Conservation (phyloP, 1,140 invertebrate species). For the Doryteuthis pealeii region DNA sequence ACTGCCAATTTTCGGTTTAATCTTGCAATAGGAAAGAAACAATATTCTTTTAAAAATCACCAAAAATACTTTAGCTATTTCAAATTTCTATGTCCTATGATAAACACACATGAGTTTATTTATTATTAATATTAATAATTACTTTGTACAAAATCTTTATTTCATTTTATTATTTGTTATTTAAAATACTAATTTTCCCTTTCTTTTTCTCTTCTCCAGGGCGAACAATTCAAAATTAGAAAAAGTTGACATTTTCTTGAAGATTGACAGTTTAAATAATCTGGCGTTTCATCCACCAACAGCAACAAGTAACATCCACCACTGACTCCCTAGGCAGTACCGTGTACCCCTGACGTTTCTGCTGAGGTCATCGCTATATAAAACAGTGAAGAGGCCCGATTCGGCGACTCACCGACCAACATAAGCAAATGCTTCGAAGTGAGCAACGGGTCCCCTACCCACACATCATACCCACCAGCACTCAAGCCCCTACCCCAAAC, state of each 20-base stretch:
- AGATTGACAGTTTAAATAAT: conserved; percentile 93
- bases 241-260: conserved; percentile 96
- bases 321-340: conserved; percentile 82
- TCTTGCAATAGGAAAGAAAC: too few relatives aligned
- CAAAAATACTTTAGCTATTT: too few relatives aligned
- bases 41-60: too few relatives aligned
- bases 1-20: too few relatives aligned
- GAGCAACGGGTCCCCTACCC: not conserved
- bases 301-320: conserved; percentile 48
- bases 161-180: too few relatives aligned
- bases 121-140: too few relatives aligned
- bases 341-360: conserved; percentile 83
- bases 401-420: not conserved
- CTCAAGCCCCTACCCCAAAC: not conserved
- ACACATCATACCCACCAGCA: not conserved
- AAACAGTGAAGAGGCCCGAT: not conserved
- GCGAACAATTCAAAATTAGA: conserved; percentile 72
- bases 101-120: too few relatives aligned
- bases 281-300: conserved; percentile 57
- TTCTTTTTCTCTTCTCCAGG: conserved; percentile 20
- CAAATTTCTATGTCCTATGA: too few relatives aligned
- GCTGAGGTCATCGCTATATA: conserved; percentile 60
- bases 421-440: not conserved
- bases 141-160: too few relatives aligned
- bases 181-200: too few relatives aligned